Conservation (phyloP, 1,140 invertebrate species). For the Aporrectodea caliginosa region DNA sequence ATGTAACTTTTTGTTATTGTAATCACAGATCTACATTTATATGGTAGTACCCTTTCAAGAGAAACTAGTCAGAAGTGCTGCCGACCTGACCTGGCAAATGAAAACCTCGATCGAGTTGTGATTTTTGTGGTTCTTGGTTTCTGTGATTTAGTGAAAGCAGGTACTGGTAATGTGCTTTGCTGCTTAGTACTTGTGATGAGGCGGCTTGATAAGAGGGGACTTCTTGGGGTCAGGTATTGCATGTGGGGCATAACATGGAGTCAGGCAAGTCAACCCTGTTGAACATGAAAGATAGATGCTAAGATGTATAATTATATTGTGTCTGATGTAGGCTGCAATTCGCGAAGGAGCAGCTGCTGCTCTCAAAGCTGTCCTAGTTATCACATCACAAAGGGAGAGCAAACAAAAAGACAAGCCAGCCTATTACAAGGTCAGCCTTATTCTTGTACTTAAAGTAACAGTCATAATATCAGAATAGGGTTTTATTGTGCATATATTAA, state of each 20-base stretch:
- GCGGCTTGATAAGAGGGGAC: too few relatives aligned
- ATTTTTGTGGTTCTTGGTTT: background rate
- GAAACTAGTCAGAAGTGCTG: too few relatives aligned
- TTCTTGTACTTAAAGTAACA: too few relatives aligned
- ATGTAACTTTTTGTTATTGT: background rate
- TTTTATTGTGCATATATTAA: too few relatives aligned
- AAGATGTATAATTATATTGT: too few relatives aligned
- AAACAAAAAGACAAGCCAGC: constrained; percentile 62
- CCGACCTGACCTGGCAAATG: too few relatives aligned
- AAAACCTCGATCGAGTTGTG: background rate
- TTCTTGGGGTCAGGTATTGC: too few relatives aligned
- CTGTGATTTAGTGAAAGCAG: background rate
- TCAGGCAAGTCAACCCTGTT: too few relatives aligned
- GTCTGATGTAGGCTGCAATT: constrained; percentile 71
- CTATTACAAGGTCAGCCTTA: constrained; percentile 10
- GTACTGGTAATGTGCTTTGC: background rate
- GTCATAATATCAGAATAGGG: too few relatives aligned
- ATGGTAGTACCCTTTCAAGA: background rate
- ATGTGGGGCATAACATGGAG: too few relatives aligned
- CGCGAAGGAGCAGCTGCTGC: constrained; percentile 89
- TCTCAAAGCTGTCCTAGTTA: constrained; percentile 82
- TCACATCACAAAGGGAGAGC: constrained; percentile 89
- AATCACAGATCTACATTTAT: background rate
- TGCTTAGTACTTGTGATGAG: too few relatives aligned
- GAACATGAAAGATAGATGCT: too few relatives aligned